These are phyloP conservation scores for Leptinotarsa undecemlineata DNA, from an alignment of 1,140 invertebrate genomes.

Conservation along the genomic window DNA sequence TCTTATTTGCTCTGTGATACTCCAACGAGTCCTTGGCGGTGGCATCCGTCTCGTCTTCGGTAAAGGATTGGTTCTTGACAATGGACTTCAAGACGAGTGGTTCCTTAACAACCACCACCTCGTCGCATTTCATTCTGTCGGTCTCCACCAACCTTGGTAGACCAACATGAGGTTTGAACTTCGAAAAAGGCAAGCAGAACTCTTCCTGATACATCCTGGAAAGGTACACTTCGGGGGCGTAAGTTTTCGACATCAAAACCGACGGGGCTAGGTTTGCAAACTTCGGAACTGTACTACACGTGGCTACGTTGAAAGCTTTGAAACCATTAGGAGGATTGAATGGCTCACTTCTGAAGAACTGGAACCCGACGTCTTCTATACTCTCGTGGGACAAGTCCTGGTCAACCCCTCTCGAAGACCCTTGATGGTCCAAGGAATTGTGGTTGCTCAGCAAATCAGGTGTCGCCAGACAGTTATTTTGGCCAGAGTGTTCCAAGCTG, in stretches of 20 bases:
- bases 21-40: conserved; percentile 44
- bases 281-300: not conserved
- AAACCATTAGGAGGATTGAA: not conserved
- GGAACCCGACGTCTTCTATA: not conserved
- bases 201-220: conserved; percentile 1
- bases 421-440: conserved; percentile 45
- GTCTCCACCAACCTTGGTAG: conserved; percentile 11
- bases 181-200: conserved; percentile 14
- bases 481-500: conserved; percentile 56
- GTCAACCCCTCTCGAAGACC: not conserved
- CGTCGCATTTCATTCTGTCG: conserved; percentile 3
- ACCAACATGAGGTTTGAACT: conserved; percentile 1
- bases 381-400: conserved; percentile 3
- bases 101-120: conserved; percentile 32
- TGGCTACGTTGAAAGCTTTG: not conserved
- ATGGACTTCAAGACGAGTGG: conserved; percentile 40
- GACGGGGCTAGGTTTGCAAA: not conserved
- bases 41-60: conserved; percentile 18
- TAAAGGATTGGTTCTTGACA: conserved; percentile 32
- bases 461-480: conserved; percentile 46
- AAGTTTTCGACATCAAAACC: conserved; percentile 12
- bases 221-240: conserved; percentile 9
- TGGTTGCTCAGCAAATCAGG: conserved; percentile 53
- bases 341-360: not conserved
- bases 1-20: conserved; percentile 45